Conservation (phyloP, 1,140 invertebrate genomes). For the Paramacrobiotus metropolitanus region DNA sequence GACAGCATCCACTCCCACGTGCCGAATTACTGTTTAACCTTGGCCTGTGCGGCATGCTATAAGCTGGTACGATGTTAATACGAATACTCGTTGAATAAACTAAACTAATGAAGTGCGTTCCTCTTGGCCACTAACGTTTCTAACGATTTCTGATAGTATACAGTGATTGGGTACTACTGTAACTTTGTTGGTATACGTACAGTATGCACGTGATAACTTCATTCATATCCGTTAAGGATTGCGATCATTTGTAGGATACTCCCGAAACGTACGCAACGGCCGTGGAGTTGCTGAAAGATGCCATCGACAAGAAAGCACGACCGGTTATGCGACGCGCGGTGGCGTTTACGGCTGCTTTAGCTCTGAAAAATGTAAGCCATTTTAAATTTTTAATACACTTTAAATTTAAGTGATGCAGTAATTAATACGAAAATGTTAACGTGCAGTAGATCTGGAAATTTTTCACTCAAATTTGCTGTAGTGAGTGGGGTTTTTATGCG, state of each 20-base stretch:
- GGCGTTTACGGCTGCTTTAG: constrained; percentile 34
- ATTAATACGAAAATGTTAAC: no score
- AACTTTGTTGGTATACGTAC: neutral
- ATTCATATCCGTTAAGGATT: constrained; percentile 5
- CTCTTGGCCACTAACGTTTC: no score
- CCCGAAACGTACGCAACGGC: constrained; percentile 38
- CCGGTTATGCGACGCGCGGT: constrained; percentile 31
- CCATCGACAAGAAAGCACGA: constrained; percentile 29
- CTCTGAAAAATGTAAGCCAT: constrained; percentile 32
- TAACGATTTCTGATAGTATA: no score
- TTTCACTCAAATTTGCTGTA: neutral
- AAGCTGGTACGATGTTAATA: constrained; percentile 48
- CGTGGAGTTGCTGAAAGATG: constrained; percentile 31
- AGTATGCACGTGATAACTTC: neutral
- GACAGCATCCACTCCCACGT: no score
- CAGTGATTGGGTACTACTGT: neutral
- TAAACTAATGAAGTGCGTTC: no score
- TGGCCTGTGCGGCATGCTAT: constrained; percentile 42
- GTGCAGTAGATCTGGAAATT: neutral
- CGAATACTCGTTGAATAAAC: no score
- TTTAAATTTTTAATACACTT: no score
- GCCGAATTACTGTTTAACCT: constrained; percentile 37
- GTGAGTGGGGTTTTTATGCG: constrained; percentile 5
- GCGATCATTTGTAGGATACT: constrained; percentile 36
- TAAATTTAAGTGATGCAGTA: no score